Evolutionary conservation across 2,113 vertebrate genomes (phyloP).

Genomic region (Furnarius figulus): DNA sequence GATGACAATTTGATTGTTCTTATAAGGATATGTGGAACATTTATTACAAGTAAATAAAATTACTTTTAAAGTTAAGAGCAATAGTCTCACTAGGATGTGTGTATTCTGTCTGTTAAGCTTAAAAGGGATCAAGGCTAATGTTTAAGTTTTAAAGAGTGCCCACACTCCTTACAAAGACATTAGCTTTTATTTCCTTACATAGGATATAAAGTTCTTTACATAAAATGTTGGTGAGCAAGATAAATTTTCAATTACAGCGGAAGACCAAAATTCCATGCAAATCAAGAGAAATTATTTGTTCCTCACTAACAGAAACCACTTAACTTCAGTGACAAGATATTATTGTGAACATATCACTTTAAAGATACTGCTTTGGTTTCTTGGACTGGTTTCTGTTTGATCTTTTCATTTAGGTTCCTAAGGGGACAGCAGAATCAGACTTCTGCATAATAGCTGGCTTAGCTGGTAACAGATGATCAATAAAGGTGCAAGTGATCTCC

Average conservation of each 20-base stretch:
- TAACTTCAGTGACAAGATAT: neutral
- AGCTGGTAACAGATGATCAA: neutral
- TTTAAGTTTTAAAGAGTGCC: neutral
- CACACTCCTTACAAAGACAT: neutral
- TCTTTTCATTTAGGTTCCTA: neutral
- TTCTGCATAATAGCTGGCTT: neutral
- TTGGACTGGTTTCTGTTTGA: neutral
- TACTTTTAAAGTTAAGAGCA: neutral
- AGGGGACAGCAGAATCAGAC: neutral
- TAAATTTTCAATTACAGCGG: neutral
- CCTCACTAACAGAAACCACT: rapidly evolving
- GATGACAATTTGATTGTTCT: neutral
- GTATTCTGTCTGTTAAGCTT: neutral
- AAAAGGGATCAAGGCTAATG: neutral
- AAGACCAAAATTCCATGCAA: neutral
- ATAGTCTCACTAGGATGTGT: neutral
- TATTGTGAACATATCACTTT: neutral
- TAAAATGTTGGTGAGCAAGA: neutral
- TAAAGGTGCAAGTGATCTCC: neutral
- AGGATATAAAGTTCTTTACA: neutral
- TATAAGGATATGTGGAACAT: neutral
- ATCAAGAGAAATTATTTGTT: neutral
- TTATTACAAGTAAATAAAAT: neutral
- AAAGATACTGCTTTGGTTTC: neutral
- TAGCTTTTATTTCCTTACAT: neutral